These are phyloP conservation scores for Syrphus vitripennis DNA, from an alignment of 2,888 invertebrate species.

Conservation along the genomic window DNA sequence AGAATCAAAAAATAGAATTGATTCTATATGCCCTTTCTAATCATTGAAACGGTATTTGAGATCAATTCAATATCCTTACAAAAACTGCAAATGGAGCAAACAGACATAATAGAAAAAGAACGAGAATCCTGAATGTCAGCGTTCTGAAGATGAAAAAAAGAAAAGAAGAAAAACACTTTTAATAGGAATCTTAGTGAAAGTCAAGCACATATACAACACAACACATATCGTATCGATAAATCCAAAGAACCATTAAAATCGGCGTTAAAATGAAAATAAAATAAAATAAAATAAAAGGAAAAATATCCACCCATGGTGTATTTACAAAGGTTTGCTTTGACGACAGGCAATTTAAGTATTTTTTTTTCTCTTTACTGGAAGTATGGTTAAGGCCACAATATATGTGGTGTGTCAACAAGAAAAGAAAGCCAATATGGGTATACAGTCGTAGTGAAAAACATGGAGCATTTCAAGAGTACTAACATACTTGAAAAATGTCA, in stretches of 20 bases:
- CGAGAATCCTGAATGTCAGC: not conserved
- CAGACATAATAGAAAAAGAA: not conserved
- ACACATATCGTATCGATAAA: not conserved
- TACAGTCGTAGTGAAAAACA: not conserved
- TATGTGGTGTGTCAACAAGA: not conserved
- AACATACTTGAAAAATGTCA: not conserved
- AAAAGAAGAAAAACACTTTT: not conserved
- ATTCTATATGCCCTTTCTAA: conserved; percentile 50
- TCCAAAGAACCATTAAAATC: not conserved
- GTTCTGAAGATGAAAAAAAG: not conserved
- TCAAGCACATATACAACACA: not conserved
- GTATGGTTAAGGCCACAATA: not conserved
- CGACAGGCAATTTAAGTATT: not conserved
- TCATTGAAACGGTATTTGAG: conserved; percentile 44
- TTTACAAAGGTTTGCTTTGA: not conserved
- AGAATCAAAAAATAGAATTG: conserved; percentile 11
- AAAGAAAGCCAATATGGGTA: not conserved
- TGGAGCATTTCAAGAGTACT: not conserved
- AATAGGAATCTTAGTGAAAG: conserved; percentile 23
- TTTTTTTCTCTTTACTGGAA: not conserved
- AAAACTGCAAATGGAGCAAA: conserved; percentile 14
- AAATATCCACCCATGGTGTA: not conserved
- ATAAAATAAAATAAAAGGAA: no score
- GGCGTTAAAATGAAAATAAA: conserved; percentile 26
- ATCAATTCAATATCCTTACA: conserved; percentile 44